These are phyloP conservation scores for Brachynemurus nebulosus DNA, from an alignment of 2,888 invertebrate genomes.

Conservation along the genomic window DNA sequence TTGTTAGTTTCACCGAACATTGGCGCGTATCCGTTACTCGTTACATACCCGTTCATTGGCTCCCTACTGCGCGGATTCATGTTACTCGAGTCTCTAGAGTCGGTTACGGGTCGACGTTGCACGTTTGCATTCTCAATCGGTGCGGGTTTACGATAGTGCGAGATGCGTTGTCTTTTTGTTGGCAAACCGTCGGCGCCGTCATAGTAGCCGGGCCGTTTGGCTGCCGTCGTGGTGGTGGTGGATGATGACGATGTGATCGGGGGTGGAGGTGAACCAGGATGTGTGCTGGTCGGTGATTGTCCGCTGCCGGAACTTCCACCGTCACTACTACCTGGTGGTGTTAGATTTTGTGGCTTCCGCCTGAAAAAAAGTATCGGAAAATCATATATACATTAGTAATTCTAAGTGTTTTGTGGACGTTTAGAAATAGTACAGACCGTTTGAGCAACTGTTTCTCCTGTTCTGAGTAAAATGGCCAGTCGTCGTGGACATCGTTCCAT, in stretches of 20 bases:
- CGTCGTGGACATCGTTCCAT: conserved; percentile 88
- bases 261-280: conserved; percentile 58
- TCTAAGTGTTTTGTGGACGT: conserved; percentile 10
- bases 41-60: conserved; percentile 17
- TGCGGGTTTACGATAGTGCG: conserved; percentile 58
- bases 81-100: conserved; percentile 33
- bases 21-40: conserved; percentile 19
- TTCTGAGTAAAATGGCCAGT: conserved; percentile 89
- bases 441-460: conserved; percentile 79
- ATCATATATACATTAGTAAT: too few species aligned
- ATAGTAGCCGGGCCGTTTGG: conserved; percentile 46
- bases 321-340: conserved; percentile 78
- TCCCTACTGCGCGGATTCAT: conserved; percentile 34
- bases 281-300: conserved; percentile 63
- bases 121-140: conserved; percentile 23
- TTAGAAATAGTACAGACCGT: conserved; percentile 47
- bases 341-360: conserved; percentile 82
- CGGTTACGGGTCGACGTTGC: conserved; percentile 29
- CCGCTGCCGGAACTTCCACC: conserved; percentile 62
- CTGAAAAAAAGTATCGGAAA: conserved; percentile 34
- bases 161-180: conserved; percentile 74
- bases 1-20: conserved; percentile 25
- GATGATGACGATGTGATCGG: conserved; percentile 37
- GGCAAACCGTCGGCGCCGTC: conserved; percentile 42
- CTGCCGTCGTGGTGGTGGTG: conserved; percentile 14